Evolutionary conservation across 92 coral and sea anemone genomes (phyloP), one percentile per base, ranked within the genome.

Genomic region (Heteractis magnifica): DNA sequence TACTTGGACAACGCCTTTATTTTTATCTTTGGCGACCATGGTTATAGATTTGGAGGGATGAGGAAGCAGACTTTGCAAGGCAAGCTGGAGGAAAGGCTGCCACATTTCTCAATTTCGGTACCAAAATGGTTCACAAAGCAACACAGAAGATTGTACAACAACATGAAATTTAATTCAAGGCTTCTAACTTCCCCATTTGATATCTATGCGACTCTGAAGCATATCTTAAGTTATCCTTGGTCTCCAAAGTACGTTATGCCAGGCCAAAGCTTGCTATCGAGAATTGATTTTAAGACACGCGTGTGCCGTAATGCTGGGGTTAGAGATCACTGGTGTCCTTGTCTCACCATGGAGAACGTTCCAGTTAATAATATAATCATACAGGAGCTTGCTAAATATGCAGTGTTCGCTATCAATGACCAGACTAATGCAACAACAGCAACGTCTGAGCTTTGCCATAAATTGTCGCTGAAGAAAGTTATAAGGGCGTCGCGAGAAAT

Each of bases 401-500:
- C 94, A 6, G 92, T 94, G 34, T 77, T 65, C 5, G 75, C 73
- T 60, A 93, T 95, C 50, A 95, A 95, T 68, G 49, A 83, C 6
- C 70, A 88, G 72, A 86, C 88, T 18, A 84, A 90, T 19, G 83
- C 72, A 49, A 85, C 79, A 5, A 74, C 62, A 20, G 83, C 53
- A 1, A 48, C 84, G 6, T 65, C 85, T 6, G 8, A 18, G 8
- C 82, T 75, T 7, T 95, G 98, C 50, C 88, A 79, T 60, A 56
- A 72, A 71, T 76, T 95, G 82, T 71, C 56, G 16, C 79, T 95
- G 10, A 86, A 88, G 77, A 75, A 81, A 9, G 77, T 95, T 2
- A 88, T 79, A 26, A 82, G 68, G 5, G 98, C 92, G 12, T 86
- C 90, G n/a, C 86, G 95, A 51, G 95, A 95, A 59, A 87, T 94